Evolutionary conservation across 2,888 invertebrate genomes (phyloP).

Genomic region (Phalera bucephala): DNA sequence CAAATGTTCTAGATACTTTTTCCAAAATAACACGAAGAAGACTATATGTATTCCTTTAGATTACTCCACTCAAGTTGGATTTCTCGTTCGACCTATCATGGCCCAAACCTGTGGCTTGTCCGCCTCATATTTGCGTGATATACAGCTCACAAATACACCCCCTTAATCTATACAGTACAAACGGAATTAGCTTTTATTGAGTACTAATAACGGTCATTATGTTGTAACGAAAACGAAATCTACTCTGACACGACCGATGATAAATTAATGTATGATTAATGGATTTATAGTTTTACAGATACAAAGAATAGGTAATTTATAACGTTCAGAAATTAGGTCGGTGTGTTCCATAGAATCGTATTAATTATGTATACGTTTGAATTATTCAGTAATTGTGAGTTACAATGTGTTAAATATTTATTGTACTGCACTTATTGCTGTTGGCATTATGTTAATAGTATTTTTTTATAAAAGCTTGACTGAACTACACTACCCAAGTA

Average conservation of each 20-base stretch:
- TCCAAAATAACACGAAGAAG: too few species aligned
- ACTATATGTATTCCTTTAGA: too few species aligned
- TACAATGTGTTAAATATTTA: background rate
- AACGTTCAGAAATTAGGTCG: conserved; percentile 23
- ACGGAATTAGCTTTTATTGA: conserved; percentile 13
- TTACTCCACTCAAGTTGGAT: too few species aligned
- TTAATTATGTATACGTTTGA: conserved; percentile 10
- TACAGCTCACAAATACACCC: too few species aligned
- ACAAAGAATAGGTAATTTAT: conserved; percentile 30
- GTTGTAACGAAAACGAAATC: conserved; percentile 13
- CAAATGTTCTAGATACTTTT: too few species aligned
- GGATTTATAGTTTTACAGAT: conserved; percentile 23
- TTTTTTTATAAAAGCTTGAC: too few species aligned
- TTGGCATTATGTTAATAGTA: too few species aligned
- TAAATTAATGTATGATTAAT: conserved; percentile 35
- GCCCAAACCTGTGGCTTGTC: too few species aligned
- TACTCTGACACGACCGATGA: conserved; percentile 28
- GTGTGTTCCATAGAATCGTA: conserved; percentile 17
- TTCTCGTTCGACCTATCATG: too few species aligned
- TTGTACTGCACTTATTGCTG: background rate
- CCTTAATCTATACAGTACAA: conserved; percentile 2
- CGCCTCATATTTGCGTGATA: background rate
- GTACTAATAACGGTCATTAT: conserved; percentile 9
- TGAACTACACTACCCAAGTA: too few species aligned
- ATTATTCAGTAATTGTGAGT: conserved; percentile 3